These are phyloP conservation scores for Pristis pectinata DNA, from an alignment of 2,797 vertebrate species.

Conservation along the genomic window DNA sequence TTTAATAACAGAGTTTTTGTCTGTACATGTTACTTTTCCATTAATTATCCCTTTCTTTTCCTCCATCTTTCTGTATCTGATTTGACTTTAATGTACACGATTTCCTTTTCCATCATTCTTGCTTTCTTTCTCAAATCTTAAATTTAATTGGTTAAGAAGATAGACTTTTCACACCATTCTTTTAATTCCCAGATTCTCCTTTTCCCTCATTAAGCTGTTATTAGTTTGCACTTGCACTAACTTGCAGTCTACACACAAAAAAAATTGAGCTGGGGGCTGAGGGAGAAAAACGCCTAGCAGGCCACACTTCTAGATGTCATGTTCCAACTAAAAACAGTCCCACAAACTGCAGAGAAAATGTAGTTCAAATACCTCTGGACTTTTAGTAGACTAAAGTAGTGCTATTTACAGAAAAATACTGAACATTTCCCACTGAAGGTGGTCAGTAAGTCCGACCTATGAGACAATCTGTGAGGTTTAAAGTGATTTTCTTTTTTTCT, in stretches of 20 bases:
- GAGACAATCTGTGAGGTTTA: background rate
- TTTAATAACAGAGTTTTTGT: background rate
- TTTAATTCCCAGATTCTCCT: background rate
- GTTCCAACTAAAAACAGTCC: background rate
- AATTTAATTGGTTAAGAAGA: background rate
- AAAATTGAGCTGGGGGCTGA: background rate
- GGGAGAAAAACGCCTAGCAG: background rate
- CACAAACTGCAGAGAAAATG: background rate
- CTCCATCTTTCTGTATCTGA: background rate
- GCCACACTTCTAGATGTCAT: background rate
- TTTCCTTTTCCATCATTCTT: background rate
- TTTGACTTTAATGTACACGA: background rate
- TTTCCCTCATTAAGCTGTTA: background rate
- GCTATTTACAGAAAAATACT: slow-evolving; percentile 21
- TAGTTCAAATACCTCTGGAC: background rate
- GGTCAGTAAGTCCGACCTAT: background rate
- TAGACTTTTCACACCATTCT: background rate
- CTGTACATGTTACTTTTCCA: background rate
- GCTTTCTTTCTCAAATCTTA: background rate
- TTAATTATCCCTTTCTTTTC: background rate
- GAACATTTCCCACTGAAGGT: slow-evolving; percentile 11
- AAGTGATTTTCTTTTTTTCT: slow-evolving; percentile 8
- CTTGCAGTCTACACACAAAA: background rate
- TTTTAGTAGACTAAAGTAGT: background rate
- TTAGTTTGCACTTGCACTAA: background rate